Evolutionary conservation across 2,888 invertebrate genomes (phyloP).

Genomic region (Heliconius charithonia): DNA sequence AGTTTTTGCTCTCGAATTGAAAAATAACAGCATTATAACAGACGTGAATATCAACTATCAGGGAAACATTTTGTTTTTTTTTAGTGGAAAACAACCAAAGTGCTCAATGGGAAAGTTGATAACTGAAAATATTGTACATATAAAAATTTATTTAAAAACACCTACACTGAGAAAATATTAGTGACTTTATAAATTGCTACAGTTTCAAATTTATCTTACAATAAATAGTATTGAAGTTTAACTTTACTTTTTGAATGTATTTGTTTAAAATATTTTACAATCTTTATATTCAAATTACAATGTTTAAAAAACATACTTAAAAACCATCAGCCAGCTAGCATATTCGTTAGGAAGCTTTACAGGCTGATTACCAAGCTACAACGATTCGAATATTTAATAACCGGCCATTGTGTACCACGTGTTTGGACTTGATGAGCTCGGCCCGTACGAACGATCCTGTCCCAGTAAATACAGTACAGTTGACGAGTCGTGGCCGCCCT

Average conservation of each 20-base stretch:
- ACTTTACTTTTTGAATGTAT: no score
- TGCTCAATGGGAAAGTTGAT: neutral
- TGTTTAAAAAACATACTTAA: neutral
- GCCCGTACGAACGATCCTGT: neutral
- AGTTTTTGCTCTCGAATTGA: neutral
- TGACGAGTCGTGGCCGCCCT: no score
- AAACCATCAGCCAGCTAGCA: neutral
- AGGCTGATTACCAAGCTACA: slow-evolving; percentile 24
- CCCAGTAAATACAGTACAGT: slow-evolving; percentile 2
- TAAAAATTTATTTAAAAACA: neutral
- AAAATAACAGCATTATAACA: slow-evolving; percentile 5
- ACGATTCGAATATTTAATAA: slow-evolving; percentile 38
- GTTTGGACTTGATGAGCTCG: slow-evolving; percentile 37
- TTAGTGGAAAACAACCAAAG: neutral
- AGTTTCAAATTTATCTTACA: neutral
- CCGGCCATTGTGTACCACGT: slow-evolving; percentile 39
- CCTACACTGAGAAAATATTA: neutral
- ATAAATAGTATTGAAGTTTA: no score
- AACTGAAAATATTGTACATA: neutral
- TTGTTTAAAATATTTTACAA: neutral
- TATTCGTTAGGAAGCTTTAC: neutral
- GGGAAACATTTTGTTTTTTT: neutral
- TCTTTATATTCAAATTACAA: neutral
- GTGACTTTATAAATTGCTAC: neutral
- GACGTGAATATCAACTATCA: neutral